A percentile compares a stretch with the other conserved stretches of the same genome.
phyloP scores from a whole-genome alignment of 64 coral and sea anemone species.

The Stylophora pistillata region DNA sequence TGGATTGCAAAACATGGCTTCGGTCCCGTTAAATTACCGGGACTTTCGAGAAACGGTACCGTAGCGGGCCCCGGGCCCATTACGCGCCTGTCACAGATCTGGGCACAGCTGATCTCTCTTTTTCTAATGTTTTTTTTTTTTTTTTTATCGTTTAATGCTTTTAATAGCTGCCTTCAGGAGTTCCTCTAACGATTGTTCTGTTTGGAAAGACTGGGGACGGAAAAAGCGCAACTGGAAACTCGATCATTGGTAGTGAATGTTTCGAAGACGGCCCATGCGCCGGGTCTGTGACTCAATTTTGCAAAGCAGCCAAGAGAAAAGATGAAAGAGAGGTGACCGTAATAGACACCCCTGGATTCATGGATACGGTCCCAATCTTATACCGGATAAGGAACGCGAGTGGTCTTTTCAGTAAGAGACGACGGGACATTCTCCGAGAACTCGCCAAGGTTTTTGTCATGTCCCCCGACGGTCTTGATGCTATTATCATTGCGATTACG shows the following conservation, averaged over 20 bases:
- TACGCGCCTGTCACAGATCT: no score
- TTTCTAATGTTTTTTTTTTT: no score
- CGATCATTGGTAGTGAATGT: neutral
- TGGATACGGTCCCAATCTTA: neutral
- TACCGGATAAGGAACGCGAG: neutral
- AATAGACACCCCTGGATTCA: slow-evolving; percentile 23
- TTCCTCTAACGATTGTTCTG: neutral
- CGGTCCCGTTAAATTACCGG: no score
- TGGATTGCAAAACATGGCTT: no score
- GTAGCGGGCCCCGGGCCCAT: no score
- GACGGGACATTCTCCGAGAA: neutral
- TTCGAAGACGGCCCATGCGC: neutral
- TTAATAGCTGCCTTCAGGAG: neutral
- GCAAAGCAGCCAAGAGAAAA: neutral
- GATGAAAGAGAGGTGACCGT: neutral
- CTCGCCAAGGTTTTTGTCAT: neutral
- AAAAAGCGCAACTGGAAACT: slow-evolving; percentile 39
- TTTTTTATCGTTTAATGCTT: no score
- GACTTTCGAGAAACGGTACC: no score
- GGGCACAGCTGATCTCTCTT: no score
- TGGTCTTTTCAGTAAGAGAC: no score
- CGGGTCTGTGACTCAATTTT: neutral
- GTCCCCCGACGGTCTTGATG: slow-evolving; percentile 15
- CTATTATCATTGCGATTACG: neutral
- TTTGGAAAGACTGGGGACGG: slow-evolving; percentile 37